Evolutionary conservation across 2,797 vertebrate species (phyloP).

Genomic region (Enteromius argenteus): DNA sequence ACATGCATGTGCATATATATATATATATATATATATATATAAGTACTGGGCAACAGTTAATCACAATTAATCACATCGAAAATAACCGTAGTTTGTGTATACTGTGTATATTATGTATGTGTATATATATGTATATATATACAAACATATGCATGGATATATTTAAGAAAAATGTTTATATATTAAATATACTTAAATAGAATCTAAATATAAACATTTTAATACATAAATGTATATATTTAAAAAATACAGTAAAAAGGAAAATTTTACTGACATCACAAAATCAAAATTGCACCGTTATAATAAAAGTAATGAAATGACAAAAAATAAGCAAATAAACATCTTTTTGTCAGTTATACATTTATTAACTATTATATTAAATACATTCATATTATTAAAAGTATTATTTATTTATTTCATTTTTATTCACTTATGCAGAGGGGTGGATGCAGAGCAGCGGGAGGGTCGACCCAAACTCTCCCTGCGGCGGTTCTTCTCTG

Average conservation of each 20-base stretch:
- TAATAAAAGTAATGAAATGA: not conserved
- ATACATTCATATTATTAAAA: not conserved
- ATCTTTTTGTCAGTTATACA: not conserved
- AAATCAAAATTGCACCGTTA: too few relatives aligned
- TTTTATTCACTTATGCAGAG: not conserved
- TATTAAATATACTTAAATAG: not conserved
- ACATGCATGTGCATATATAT: not conserved
- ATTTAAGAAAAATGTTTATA: too few relatives aligned
- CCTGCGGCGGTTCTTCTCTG: slow-evolving; percentile 82
- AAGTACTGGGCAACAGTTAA: too few relatives aligned
- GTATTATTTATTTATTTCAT: not conserved
- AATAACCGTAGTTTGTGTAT: not conserved
- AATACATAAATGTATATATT: too few relatives aligned
- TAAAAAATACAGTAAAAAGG: not conserved
- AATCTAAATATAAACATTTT: too few relatives aligned
- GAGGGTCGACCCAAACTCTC: slow-evolving; percentile 80
- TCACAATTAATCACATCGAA: too few relatives aligned
- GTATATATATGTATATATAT: not conserved
- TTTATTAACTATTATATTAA: not conserved
- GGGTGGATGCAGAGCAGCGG: slow-evolving; percentile 48
- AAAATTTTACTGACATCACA: not conserved
- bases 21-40: not conserved
- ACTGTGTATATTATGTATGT: not conserved
- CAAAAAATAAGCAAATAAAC: not conserved
- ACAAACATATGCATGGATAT: not conserved